A percentile compares a stretch with the other conserved stretches of the same genome.
phyloP scores from a whole-genome alignment of 2,797 vertebrate genomes.

The Microctenopoma stevenorrisi region DNA sequence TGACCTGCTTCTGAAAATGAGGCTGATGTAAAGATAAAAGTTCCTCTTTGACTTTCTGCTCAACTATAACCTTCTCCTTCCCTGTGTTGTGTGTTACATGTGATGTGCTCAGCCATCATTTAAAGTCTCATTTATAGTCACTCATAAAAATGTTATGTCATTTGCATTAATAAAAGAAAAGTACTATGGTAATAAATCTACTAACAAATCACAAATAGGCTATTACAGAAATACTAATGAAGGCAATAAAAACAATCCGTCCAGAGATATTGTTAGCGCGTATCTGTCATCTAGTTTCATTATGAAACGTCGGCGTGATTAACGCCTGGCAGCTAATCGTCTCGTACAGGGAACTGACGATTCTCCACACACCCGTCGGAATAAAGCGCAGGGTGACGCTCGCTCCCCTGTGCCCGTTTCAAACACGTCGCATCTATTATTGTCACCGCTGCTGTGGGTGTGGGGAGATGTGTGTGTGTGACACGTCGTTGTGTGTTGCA shows the following conservation, averaged over 20 bases:
- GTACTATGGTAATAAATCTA: constrained; percentile 62
- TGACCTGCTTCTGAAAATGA: constrained; percentile 31
- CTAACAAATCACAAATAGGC: constrained; percentile 56
- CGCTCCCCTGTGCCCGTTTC: constrained; percentile 54
- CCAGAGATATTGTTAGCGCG: constrained; percentile 51
- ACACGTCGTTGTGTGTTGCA: constrained; percentile 10
- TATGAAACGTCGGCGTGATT: constrained; percentile 61
- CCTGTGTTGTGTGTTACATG: not conserved
- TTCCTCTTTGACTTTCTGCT: not conserved
- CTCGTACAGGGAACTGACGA: constrained; percentile 51
- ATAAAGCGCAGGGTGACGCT: constrained; percentile 35
- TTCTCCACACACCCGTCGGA: constrained; percentile 39
- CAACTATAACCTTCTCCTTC: not conserved
- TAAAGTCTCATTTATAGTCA: constrained; percentile 40
- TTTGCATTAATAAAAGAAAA: constrained; percentile 70
- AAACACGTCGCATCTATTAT: constrained; percentile 51
- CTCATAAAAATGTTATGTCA: constrained; percentile 50
- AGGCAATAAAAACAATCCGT: constrained; percentile 65
- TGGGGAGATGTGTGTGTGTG: constrained; percentile 13
- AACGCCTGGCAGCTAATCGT: constrained; percentile 57
- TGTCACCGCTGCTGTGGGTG: constrained; percentile 50
- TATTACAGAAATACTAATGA: constrained; percentile 69
- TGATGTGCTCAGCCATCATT: not conserved
- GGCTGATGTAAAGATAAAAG: constrained; percentile 19
- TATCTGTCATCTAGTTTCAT: constrained; percentile 67